Conservation (phyloP, 2,888 invertebrate genomes). For the Amphipyra tragopoginis region DNA sequence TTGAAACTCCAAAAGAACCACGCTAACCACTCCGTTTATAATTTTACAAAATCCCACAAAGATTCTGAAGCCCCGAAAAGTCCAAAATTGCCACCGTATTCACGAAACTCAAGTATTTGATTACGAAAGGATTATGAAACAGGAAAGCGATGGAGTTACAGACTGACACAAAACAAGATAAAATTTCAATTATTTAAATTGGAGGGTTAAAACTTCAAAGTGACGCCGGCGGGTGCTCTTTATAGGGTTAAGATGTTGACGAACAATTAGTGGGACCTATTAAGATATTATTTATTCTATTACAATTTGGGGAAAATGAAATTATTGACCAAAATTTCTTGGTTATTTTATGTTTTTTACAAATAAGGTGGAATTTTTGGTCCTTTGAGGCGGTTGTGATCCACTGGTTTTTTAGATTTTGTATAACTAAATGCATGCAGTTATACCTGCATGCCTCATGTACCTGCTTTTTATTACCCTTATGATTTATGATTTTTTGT, state of each 20-base stretch:
- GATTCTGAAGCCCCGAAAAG: constrained; percentile 18
- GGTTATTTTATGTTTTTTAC: too few relatives aligned
- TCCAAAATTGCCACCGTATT: constrained; percentile 37
- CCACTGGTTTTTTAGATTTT: too few relatives aligned
- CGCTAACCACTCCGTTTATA: not conserved
- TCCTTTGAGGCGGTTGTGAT: too few relatives aligned
- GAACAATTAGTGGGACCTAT: constrained; percentile 67
- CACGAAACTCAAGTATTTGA: constrained; percentile 51
- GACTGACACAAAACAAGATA: constrained; percentile 67
- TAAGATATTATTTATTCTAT: constrained; percentile 57
- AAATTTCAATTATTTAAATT: constrained; percentile 81
- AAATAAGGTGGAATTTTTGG: too few relatives aligned
- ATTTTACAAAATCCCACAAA: constrained; percentile 3
- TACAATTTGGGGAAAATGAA: too few relatives aligned
- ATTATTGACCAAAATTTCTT: too few relatives aligned
- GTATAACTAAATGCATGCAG: too few relatives aligned
- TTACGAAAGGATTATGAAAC: constrained; percentile 56
- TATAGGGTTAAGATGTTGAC: constrained; percentile 64
- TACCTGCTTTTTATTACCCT: too few relatives aligned
- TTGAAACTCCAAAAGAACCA: not conserved
- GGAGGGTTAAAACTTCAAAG: constrained; percentile 77
- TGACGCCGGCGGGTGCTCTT: constrained; percentile 68
- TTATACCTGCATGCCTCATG: too few relatives aligned
- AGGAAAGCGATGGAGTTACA: constrained; percentile 60
- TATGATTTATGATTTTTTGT: too few relatives aligned